Percentiles rank a stretch among this genome's conserved stretches.
These are phyloP conservation scores for Heloderma charlesbogerti DNA, from an alignment of 2,113 vertebrate species.

Conservation along the genomic window DNA sequence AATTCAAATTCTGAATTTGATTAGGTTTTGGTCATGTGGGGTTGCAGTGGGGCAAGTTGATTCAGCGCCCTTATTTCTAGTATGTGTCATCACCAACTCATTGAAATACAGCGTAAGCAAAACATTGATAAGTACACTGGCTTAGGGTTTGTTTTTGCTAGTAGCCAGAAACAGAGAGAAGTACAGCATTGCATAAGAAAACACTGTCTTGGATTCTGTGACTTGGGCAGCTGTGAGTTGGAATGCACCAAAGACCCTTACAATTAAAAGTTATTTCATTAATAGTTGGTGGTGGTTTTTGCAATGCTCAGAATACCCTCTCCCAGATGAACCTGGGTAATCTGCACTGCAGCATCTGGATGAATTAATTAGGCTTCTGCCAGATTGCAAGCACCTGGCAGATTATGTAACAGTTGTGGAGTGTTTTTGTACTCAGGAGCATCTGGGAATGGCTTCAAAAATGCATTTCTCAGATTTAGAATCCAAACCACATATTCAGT, in stretches of 20 bases:
- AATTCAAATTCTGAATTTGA: neutral
- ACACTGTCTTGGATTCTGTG: accelerated
- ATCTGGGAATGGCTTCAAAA: slow-evolving; percentile 52
- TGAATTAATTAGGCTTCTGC: slow-evolving; percentile 64
- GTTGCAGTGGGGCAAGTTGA: neutral
- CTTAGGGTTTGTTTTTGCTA: neutral
- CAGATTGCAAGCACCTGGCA: slow-evolving; percentile 64
- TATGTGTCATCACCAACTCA: neutral
- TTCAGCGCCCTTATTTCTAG: neutral
- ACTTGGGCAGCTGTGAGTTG: slow-evolving; percentile 32
- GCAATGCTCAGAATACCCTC: slow-evolving; percentile 46
- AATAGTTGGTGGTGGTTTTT: slow-evolving; percentile 42
- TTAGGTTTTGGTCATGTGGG: neutral
- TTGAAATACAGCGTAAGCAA: neutral
- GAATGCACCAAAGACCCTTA: slow-evolving; percentile 29
- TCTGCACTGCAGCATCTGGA: slow-evolving; percentile 67
- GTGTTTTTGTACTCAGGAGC: slow-evolving; percentile 60
- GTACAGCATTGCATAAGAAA: neutral
- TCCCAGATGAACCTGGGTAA: slow-evolving; percentile 67
- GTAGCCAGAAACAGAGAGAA: accelerated
- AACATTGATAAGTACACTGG: neutral
- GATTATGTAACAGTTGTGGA: slow-evolving; percentile 70
- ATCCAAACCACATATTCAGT: slow-evolving; percentile 57
- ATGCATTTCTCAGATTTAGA: slow-evolving; percentile 20
- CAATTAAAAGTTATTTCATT: slow-evolving; percentile 49